Base-by-base conservation (phyloP, 2,113 vertebrate species). In the Columbina picui region DNA sequence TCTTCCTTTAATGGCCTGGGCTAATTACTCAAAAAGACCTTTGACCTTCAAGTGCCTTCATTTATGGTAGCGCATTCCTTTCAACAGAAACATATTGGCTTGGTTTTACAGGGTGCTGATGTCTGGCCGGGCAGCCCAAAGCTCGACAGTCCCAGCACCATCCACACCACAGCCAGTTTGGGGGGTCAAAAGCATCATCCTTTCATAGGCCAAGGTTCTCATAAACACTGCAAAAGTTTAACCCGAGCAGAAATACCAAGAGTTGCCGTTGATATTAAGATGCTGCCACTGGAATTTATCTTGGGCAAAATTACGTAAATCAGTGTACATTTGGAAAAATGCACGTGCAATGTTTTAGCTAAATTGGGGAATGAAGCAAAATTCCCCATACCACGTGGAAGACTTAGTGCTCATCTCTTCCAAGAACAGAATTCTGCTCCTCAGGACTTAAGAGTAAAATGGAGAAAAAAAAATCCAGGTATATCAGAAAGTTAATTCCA, bases 11-110 rank as follows among this genome's bases (percentile, higher is more conserved):
- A 98, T 97, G 95, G 97, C 87, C 86, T 95, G 91, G 90, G 95
- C 97, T 98, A 98, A 98, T 98, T 98, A 98, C 96, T 97, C 68
- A 59, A 32, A 9, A 2, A 97, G 97, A 97, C 97, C 97, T 97
- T 97, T 97, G 96, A 93, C 97, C 98, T 96, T 17, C 96, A 98
- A 98, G 98, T 98, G 98, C 97, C 97, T 98, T 98, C 98, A 97
- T 98, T 98, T 98, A 98, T 96, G 92, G 96, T 96, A 83, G 49
- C 64, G 3, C 97, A 98, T 98, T 98, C 97, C 97, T 98, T 97
- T 96, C 95, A 96, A 86, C 95, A 97, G 94, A 90, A 97, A 90
- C 94, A 96, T 97, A 91, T 93, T 93, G 96, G 88, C 88, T 89
- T 63, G 91, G 92, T 91, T 97, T 98, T 97, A 97, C 95, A 97